Evolutionary conservation across 1,140 invertebrate genomes (phyloP).

Genomic region (Eufriesea mexicana): DNA sequence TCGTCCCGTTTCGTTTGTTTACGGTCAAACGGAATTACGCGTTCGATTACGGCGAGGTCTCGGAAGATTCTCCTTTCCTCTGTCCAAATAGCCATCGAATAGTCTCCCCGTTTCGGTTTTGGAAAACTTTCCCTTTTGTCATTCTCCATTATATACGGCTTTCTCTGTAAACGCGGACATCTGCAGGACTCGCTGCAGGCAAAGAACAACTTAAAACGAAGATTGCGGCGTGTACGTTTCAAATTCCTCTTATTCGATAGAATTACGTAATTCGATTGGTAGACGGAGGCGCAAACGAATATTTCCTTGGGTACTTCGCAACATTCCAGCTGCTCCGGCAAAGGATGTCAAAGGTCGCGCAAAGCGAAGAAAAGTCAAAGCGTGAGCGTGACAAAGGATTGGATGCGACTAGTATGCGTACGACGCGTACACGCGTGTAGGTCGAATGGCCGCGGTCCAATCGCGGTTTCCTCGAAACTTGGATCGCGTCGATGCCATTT

Average conservation of each 20-base stretch:
- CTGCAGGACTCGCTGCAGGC: neutral
- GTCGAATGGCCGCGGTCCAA: neutral
- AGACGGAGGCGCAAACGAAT: neutral
- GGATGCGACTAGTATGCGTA: too few species aligned
- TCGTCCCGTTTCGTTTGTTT: neutral
- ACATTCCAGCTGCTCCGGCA: neutral
- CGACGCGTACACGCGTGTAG: neutral
- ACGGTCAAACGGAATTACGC: neutral
- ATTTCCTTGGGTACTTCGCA: neutral
- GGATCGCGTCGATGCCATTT: neutral
- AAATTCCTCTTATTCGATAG: neutral
- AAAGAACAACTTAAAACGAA: neutral
- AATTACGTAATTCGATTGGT: conserved; percentile 17
- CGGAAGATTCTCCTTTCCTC: neutral
- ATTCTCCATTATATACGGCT: neutral
- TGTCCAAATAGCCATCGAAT: neutral
- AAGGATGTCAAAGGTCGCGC: neutral
- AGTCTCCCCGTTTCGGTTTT: neutral
- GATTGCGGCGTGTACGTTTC: conserved; percentile 7
- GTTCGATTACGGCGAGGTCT: neutral
- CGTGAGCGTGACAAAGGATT: neutral
- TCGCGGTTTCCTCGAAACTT: neutral
- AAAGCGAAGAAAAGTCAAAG: neutral
- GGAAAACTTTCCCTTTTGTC: conserved; percentile 13
- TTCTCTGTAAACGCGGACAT: neutral